phyloP scores from a whole-genome alignment of 2,113 vertebrate species.

The Cromileptes altivelis region DNA sequence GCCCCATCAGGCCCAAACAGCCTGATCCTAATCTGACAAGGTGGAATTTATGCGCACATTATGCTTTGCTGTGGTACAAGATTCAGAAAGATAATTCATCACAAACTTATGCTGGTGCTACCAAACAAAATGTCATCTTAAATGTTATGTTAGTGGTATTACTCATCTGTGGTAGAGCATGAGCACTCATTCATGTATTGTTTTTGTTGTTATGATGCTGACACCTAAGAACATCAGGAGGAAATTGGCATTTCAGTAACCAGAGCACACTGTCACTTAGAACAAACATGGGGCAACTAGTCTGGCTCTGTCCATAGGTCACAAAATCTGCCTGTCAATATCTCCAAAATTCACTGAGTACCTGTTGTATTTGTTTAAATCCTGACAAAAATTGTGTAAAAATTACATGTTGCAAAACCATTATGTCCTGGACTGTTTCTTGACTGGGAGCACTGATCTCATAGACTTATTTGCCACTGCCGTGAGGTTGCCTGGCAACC shows the following conservation, averaged over 20 bases:
- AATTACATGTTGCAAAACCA: neutral
- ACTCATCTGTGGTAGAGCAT: no score
- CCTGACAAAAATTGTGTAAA: neutral
- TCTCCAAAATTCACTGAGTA: neutral
- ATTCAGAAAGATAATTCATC: neutral
- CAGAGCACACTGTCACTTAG: conserved; percentile 33
- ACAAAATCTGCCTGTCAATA: no score
- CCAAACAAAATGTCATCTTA: neutral
- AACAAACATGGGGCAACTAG: conserved; percentile 30
- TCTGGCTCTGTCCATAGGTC: no score
- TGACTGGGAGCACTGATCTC: neutral
- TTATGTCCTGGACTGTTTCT: neutral
- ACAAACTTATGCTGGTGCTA: neutral
- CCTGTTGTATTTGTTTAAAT: neutral
- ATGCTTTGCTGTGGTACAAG: neutral
- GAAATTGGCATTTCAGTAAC: conserved; percentile 51
- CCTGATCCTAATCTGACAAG: conserved; percentile 21
- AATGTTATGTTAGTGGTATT: neutral
- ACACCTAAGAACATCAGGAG: conserved; percentile 48
- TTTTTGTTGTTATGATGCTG: neutral
- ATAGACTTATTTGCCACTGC: neutral
- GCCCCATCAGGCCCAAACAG: neutral
- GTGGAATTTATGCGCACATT: neutral
- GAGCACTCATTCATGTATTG: neutral
- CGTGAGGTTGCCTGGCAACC: neutral